Evolutionary conservation across 1,140 invertebrate species (phyloP), one percentile per base, ranked within the genome.

Genomic region (Drosophila rhopaloa): DNA sequence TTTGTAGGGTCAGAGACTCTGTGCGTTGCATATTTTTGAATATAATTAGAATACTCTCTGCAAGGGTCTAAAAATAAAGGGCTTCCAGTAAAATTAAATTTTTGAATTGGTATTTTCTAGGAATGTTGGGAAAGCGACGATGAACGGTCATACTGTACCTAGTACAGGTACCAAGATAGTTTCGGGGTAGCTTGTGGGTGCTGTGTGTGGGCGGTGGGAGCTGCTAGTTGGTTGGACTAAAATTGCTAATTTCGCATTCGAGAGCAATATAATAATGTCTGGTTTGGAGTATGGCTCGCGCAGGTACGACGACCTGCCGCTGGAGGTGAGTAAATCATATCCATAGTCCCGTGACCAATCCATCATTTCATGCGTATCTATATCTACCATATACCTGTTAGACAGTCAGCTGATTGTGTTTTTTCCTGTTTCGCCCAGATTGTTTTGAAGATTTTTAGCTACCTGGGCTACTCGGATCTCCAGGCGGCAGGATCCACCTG

Each of bases 371-470:
- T 24, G 11, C 46, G 43, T 56, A 54, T 76, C n/a, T 61, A 41
- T 51, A 35, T 51, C n/a, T 51, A n/a, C 24, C 29, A 35, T 51
- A 51, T 60, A 61, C 63, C 57, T 74, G 55, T 76, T 76, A 73
- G 62, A 48, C 11, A 57, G 88, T 90, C 81, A 90, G 79, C 85
- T 90, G 85, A 90, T 70, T 70, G 32, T 62, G 41, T 51, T 67
- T 41, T 50, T 75, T 47, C 44, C 16, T 43, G 5, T 62, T 81
- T 35, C 63, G 41, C 76, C 48, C 91, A 95, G 95, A 93, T 95
- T 48, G 92, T 95, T 58, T 93, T 94, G 41, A 93, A 95, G 65
- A 93, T 95, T 68, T 94, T 95, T 77, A 94, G 94, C 77, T 95
- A 94, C 86, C 89, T 95, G 66, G 93, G 94, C 32, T 93, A 94